Evolutionary conservation across 2,888 invertebrate genomes (phyloP).

Genomic region (Gasteruption jaculator): DNA sequence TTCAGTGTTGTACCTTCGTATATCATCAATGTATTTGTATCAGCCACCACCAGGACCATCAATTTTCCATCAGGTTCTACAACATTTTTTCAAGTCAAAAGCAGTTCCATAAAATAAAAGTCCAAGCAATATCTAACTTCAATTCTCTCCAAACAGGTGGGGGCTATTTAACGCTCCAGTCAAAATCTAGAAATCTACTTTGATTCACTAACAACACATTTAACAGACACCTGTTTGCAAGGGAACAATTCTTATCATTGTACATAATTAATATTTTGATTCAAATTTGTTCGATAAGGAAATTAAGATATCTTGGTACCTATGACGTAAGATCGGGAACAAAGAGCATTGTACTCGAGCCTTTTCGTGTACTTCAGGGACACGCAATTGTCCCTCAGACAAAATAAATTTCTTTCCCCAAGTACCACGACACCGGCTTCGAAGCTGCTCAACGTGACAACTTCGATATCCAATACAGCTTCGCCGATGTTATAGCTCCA

Average conservation of each 20-base stretch:
- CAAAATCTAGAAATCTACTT: too few relatives aligned
- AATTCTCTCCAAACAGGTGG: too few relatives aligned
- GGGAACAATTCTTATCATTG: too few relatives aligned
- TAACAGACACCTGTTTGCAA: too few relatives aligned
- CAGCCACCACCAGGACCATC: slow-evolving; percentile 72
- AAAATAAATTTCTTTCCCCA: slow-evolving; percentile 81
- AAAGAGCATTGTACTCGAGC: slow-evolving; percentile 78
- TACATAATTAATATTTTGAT: too few relatives aligned
- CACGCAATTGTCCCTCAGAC: slow-evolving; percentile 74
- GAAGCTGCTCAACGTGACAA: slow-evolving; percentile 60
- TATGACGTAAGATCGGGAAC: slow-evolving; percentile 68
- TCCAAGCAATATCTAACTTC: too few relatives aligned
- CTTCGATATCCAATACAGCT: slow-evolving; percentile 62
- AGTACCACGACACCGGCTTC: slow-evolving; percentile 73
- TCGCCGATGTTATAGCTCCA: slow-evolving; percentile 84
- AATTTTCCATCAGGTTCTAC: slow-evolving; percentile 69
- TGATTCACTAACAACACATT: too few relatives aligned
- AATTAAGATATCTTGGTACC: too few relatives aligned
- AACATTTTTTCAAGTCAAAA: slow-evolving; percentile 29
- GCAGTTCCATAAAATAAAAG: too few relatives aligned
- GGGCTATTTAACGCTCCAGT: too few relatives aligned
- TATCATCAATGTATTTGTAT: slow-evolving; percentile 76
- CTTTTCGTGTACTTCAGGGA: slow-evolving; percentile 74
- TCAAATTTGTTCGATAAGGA: too few relatives aligned
- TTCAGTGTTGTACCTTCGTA: slow-evolving; percentile 79